Conservation (phyloP, 2,113 vertebrate species). For the Cichladusa arquata region DNA sequence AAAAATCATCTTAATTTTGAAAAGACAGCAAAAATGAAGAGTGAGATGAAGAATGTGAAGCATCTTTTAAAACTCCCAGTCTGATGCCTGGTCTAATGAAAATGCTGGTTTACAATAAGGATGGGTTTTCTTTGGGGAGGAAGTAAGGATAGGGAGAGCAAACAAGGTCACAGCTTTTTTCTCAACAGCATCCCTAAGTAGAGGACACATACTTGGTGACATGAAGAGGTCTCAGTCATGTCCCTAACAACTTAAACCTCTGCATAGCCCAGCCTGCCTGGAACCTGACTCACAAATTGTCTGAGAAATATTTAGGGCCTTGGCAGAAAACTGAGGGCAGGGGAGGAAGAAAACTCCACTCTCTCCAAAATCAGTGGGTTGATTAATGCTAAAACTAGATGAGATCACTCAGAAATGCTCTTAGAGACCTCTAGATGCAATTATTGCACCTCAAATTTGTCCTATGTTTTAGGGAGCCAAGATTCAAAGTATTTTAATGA, state of each 20-base stretch:
- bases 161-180: not conserved
- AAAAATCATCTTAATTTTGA: not conserved
- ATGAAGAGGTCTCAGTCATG: rapidly evolving
- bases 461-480: not conserved
- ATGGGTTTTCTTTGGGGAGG: not conserved
- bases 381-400: not conserved
- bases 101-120: not conserved
- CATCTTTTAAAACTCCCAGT: not conserved
- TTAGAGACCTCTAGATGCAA: not conserved
- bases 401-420: not conserved
- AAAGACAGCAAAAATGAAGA: not conserved
- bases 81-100: not conserved
- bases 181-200: not conserved
- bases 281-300: not conserved
- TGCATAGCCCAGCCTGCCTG: not conserved
- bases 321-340: not conserved
- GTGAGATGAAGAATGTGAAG: not conserved
- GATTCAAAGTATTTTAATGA: not conserved
- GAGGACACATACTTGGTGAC: not conserved
- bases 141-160: not conserved
- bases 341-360: rapidly evolving
- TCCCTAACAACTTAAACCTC: not conserved
- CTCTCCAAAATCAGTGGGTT: not conserved
- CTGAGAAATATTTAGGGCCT: not conserved
- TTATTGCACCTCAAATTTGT: not conserved